Evolutionary conservation across 2,888 invertebrate species (phyloP).

Genomic region (Masnerella sp.): DNA sequence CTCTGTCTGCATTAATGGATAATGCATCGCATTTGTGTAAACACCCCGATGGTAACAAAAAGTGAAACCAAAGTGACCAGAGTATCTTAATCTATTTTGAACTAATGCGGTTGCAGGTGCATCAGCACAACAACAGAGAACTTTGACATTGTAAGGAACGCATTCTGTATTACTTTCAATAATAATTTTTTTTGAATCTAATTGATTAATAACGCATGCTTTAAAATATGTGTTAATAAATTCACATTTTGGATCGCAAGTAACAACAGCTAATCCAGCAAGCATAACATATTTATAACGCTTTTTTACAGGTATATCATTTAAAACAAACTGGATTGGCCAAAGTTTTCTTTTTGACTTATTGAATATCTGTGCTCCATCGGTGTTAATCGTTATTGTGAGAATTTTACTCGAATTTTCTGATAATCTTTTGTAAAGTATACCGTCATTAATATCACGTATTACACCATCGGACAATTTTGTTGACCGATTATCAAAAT

Average conservation of each 20-base stretch:
- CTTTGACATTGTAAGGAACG: neutral
- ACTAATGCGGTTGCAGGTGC: conserved; percentile 15
- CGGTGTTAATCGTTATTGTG: conserved; percentile 32
- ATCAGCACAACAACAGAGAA: conserved; percentile 16
- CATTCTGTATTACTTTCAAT: neutral
- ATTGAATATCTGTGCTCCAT: conserved; percentile 31
- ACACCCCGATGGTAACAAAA: conserved; percentile 6
- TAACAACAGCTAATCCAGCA: neutral
- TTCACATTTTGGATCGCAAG: neutral
- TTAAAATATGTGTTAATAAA: conserved; percentile 6
- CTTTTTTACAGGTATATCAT: conserved; percentile 4
- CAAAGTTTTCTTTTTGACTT: conserved; percentile 31
- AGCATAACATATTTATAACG: conserved; percentile 17
- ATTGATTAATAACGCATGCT: conserved; percentile 13
- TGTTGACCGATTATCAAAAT: neutral
- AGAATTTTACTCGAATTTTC: neutral
- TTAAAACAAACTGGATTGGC: conserved; percentile 35
- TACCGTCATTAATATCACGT: neutral
- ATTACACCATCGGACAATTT: neutral
- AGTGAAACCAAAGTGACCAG: conserved; percentile 3
- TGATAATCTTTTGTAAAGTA: conserved; percentile 7
- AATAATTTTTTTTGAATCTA: neutral
- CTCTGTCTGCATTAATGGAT: conserved; percentile 8
- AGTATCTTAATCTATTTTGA: conserved; percentile 16
- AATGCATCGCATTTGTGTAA: conserved; percentile 8